Percentiles rank a stretch among this genome's conserved stretches.
phyloP scores from a whole-genome alignment of 23 tunicate species.

The Styela clava region DNA sequence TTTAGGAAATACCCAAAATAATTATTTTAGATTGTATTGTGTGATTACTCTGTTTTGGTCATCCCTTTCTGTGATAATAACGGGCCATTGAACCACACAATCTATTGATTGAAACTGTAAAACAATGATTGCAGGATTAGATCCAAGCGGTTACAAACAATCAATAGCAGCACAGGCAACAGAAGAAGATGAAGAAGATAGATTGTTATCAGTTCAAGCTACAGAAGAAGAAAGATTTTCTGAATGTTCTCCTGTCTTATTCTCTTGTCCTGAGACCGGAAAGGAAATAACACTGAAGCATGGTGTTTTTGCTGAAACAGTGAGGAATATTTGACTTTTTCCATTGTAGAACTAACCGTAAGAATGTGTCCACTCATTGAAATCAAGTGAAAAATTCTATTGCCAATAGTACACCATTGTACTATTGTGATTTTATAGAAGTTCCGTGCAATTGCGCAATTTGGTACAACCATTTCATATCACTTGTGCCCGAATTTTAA shows the following conservation, averaged over 20 bases:
- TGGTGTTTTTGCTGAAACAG: slow-evolving; percentile 88
- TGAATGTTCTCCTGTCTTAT: slow-evolving; percentile 49
- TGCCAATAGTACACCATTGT: background rate
- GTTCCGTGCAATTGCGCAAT: too few relatives aligned
- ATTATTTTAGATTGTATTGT: too few relatives aligned
- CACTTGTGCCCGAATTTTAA: too few relatives aligned
- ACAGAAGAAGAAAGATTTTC: slow-evolving; percentile 85
- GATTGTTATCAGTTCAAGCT: slow-evolving; percentile 71
- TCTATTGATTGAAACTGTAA: too few relatives aligned
- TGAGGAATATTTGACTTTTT: slow-evolving; percentile 27
- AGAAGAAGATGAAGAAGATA: slow-evolving; percentile 76
- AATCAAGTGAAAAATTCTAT: background rate
- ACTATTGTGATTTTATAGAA: too few relatives aligned
- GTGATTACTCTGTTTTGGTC: too few relatives aligned
- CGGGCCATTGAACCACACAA: too few relatives aligned
- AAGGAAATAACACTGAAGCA: slow-evolving; percentile 38
- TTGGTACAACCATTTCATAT: too few relatives aligned
- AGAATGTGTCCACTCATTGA: too few relatives aligned
- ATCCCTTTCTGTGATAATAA: too few relatives aligned
- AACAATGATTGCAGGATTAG: slow-evolving; percentile 82
- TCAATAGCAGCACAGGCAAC: slow-evolving; percentile 18
- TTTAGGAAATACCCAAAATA: too few relatives aligned
- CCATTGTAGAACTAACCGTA: background rate
- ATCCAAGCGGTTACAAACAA: slow-evolving; percentile 80
- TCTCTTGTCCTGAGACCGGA: slow-evolving; percentile 53